Evolutionary conservation across 1,140 invertebrate genomes (phyloP), one percentile per base, ranked within the genome.

Genomic region (Meloidogyne hapla): DNA sequence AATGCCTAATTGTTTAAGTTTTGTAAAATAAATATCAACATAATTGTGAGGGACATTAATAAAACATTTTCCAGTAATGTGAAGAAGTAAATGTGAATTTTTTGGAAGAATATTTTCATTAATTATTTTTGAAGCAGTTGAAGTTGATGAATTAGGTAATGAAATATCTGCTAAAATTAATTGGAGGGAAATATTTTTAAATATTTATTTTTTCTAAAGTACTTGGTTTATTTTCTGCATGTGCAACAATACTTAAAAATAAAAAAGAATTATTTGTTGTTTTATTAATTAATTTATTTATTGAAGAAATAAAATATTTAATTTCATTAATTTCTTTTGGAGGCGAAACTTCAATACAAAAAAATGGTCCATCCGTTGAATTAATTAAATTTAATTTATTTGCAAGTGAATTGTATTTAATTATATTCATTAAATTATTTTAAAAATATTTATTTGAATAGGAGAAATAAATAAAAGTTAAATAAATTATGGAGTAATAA

Each of bases 41-140:
- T 6, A 33, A 18, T 23, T 8, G 28, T 33, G 18, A 8, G 65
- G 21, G 18, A 21, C 18, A 56, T 42, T 42, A 42, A 33, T 21
- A 67, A 67, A 67, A 67, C 28, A 23, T 67, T 33, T 42, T 33
- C 65, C 28, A 6, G 65, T 67, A 42, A 67, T 42, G 21, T 67
- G 65, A 33, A 67, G 65, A 8, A 67, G 15, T 67, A 67, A 33
- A 42, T 42, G 21, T 18, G 65, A 42, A 67, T 18, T 42, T 38
- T 67, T 67, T 8, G n/a, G n/a, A 56, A 56, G 48, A 56, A 56
- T 56, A 56, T 9, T 5, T 8, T 25, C 28, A 42, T 42, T 38
- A 5, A 38, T 23, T 33, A 67, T 67, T 42, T 33, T 42, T 33
- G n/a, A 42, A 1, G 65, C 65, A 42, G 23, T 21, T 67, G 65